These are phyloP conservation scores for Listronotus bonariensis DNA, from an alignment of 1,140 invertebrate species.

Conservation along the genomic window DNA sequence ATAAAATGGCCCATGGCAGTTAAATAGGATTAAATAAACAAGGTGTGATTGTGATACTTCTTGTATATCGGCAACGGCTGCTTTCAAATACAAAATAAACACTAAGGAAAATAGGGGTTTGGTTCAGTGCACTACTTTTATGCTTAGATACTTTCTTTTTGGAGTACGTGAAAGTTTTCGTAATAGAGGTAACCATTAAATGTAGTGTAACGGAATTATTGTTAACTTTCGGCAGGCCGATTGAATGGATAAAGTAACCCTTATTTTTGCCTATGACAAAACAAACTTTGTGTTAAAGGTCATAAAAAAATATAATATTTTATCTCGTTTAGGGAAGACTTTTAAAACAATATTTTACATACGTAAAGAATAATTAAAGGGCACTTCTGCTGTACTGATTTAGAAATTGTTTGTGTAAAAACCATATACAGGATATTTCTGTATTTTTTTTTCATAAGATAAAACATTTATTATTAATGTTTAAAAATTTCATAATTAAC, in stretches of 20 bases:
- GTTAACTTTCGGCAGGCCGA: background rate
- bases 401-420: too few relatives aligned
- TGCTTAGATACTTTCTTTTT: slow-evolving; percentile 26
- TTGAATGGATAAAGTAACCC: slow-evolving; percentile 3
- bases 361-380: too few relatives aligned
- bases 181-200: slow-evolving; percentile 11
- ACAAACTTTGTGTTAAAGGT: too few relatives aligned
- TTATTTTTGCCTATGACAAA: background rate
- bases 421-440: too few relatives aligned
- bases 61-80: slow-evolving; percentile 1
- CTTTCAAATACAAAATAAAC: slow-evolving; percentile 16
- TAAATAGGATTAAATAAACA: background rate
- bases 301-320: too few relatives aligned
- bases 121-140: slow-evolving; percentile 29
- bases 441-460: too few relatives aligned
- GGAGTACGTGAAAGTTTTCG: slow-evolving; percentile 25
- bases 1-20: background rate
- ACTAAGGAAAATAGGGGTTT: slow-evolving; percentile 19
- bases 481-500: too few relatives aligned
- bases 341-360: too few relatives aligned
- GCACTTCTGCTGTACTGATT: too few relatives aligned
- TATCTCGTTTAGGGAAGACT: too few relatives aligned
- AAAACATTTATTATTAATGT: too few relatives aligned
- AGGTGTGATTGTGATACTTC: slow-evolving; percentile 6
- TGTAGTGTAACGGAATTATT: slow-evolving; percentile 13